Evolutionary conservation across 2,888 invertebrate genomes (phyloP).

Genomic region (Rotaria macrura): DNA sequence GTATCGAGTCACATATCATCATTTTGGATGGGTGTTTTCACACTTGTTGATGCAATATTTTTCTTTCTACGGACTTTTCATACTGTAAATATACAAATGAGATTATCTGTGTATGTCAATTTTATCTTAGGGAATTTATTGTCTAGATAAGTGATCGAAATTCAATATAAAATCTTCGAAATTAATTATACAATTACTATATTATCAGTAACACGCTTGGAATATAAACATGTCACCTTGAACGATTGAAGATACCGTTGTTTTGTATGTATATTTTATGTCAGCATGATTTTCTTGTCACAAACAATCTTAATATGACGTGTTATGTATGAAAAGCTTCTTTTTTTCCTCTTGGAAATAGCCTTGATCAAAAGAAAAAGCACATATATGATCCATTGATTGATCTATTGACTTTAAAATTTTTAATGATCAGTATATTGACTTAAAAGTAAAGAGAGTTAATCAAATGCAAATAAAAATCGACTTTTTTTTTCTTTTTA

Average conservation of each 20-base stretch:
- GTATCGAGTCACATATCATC: neutral
- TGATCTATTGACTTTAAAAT: neutral
- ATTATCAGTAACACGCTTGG: too few relatives aligned
- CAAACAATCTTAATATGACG: too few relatives aligned
- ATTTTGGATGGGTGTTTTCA: neutral
- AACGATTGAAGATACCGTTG: too few relatives aligned
- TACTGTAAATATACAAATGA: neutral
- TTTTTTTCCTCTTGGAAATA: neutral
- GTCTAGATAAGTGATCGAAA: too few relatives aligned
- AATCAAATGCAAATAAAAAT: neutral
- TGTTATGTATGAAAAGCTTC: too few relatives aligned
- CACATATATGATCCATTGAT: neutral
- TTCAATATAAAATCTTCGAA: too few relatives aligned
- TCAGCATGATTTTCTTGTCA: too few relatives aligned
- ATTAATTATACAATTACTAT: too few relatives aligned
- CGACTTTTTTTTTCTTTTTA: too few relatives aligned
- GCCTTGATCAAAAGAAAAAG: neutral
- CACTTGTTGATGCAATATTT: neutral
- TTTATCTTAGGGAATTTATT: neutral
- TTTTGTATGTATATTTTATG: too few relatives aligned
- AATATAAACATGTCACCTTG: too few relatives aligned
- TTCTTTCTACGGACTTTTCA: neutral
- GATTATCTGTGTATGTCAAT: too few relatives aligned
- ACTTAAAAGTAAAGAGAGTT: neutral
- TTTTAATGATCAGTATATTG: neutral